phyloP scores from a whole-genome alignment of 2,888 invertebrate species.

The Crocallis elinguaria region DNA sequence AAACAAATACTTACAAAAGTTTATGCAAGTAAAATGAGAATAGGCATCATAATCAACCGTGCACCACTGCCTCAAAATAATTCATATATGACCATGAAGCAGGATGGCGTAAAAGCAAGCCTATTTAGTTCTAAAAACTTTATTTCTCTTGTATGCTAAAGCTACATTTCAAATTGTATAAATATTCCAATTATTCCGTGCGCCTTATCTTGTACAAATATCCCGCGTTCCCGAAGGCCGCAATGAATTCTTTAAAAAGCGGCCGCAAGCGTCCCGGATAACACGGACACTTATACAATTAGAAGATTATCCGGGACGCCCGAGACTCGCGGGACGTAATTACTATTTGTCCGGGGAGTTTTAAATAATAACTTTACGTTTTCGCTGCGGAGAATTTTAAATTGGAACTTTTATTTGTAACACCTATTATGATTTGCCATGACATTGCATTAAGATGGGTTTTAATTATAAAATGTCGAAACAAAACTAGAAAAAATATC shows the following conservation, averaged over 20 bases:
- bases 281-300: constrained; percentile 53
- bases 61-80: too few relatives aligned
- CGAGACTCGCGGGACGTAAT: constrained; percentile 8
- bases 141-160: background rate
- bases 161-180: constrained; percentile 1
- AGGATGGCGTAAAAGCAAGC: too few relatives aligned
- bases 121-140: too few relatives aligned
- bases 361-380: constrained; percentile 15
- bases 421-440: too few relatives aligned
- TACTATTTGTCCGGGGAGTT: constrained; percentile 10
- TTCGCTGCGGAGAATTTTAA: background rate
- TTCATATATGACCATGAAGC: too few relatives aligned
- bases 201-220: constrained; percentile 20
- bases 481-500: background rate
- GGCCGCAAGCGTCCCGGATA: constrained; percentile 44
- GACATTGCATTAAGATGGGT: too few relatives aligned
- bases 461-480: too few relatives aligned
- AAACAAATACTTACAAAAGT: too few relatives aligned
- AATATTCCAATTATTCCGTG: constrained; percentile 7
- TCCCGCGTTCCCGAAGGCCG: constrained; percentile 11
- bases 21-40: too few relatives aligned
- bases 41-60: too few relatives aligned
- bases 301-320: constrained; percentile 43
- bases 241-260: constrained; percentile 47
- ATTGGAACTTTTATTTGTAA: background rate